These are phyloP conservation scores for Coracopsis vasa DNA, from an alignment of 2,113 vertebrate species.

Conservation along the genomic window DNA sequence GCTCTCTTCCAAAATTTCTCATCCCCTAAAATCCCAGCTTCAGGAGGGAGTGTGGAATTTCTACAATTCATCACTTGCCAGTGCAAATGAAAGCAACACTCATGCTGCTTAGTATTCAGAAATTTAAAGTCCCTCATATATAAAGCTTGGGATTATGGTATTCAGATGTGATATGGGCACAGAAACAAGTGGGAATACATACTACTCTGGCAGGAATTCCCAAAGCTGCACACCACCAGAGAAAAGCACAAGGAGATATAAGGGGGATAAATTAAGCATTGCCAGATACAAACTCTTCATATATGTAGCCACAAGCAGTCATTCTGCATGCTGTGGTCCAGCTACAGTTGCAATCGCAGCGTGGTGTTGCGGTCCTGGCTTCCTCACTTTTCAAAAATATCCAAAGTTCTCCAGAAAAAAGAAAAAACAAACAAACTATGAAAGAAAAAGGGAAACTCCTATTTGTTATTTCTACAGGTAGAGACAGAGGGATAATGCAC, in stretches of 20 bases:
- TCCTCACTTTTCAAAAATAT: background rate
- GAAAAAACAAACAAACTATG: background rate
- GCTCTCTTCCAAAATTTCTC: background rate
- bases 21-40: background rate
- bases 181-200: background rate
- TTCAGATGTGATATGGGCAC: background rate
- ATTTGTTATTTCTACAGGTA: background rate
- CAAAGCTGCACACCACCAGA: background rate
- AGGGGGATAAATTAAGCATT: background rate
- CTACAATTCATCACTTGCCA: background rate
- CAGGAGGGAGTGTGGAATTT: background rate
- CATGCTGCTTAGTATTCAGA: background rate
- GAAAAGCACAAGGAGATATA: background rate
- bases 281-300: background rate
- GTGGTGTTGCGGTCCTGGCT: background rate
- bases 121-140: background rate
- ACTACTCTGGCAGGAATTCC: background rate
- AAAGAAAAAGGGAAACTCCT: background rate
- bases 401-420: background rate
- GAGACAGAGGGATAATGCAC: background rate
- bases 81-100: background rate
- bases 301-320: background rate
- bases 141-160: background rate
- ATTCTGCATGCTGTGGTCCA: background rate
- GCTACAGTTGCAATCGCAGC: fast-evolving